Conservation (phyloP, 2,797 vertebrate species). For the Eulemur rubriventer region DNA sequence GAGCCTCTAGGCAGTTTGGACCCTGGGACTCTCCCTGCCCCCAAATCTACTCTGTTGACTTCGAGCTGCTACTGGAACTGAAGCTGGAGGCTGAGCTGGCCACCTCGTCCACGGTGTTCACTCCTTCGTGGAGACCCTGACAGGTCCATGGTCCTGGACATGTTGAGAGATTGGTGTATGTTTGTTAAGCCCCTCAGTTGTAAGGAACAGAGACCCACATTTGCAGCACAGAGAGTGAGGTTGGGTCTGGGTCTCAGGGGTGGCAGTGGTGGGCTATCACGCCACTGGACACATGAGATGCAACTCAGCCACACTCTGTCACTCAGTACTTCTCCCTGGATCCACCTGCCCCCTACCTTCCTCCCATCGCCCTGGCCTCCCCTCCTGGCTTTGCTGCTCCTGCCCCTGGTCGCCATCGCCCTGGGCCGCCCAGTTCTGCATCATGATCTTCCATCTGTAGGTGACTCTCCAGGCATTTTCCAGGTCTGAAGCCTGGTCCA, state of each 20-base stretch:
- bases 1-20: background rate
- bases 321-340: background rate
- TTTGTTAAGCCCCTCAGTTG: background rate
- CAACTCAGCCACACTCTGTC: background rate
- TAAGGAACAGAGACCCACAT: background rate
- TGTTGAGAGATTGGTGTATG: background rate
- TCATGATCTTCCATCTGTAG: background rate
- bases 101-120: too few species aligned
- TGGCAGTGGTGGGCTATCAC: fast-evolving
- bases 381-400: background rate
- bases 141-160: fast-evolving
- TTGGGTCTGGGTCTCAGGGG: background rate
- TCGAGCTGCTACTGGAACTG: background rate
- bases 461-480: background rate
- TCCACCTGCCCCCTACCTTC: background rate
- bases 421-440: fast-evolving
- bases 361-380: background rate
- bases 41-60: background rate
- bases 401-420: fast-evolving
- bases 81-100: background rate
- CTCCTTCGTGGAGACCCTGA: background rate
- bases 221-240: background rate
- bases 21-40: fast-evolving
- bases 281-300: fast-evolving
- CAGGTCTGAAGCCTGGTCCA: background rate